phyloP scores from a whole-genome alignment of 30 jellyfish, hydroid and myxozoan species.

The Hydractinia echinata region DNA sequence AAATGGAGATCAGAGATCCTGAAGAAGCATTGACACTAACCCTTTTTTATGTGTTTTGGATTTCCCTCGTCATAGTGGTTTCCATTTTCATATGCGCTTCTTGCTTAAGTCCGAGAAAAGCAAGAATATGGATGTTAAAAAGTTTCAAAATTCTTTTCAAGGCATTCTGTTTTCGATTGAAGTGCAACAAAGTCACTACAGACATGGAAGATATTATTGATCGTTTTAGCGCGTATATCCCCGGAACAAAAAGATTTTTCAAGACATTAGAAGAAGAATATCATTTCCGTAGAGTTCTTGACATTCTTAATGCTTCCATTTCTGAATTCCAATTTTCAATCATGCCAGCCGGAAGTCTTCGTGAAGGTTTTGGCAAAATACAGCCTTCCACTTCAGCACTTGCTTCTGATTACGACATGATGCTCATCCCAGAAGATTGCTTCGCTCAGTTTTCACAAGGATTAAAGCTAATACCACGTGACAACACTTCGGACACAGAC shows the following conservation, averaged over 20 bases:
- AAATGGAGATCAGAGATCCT: neutral
- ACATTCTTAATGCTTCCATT: neutral
- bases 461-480: neutral
- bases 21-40: neutral
- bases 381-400: constrained; percentile 49
- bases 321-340: constrained; percentile 8
- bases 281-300: neutral
- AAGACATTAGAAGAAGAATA: neutral
- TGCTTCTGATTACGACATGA: constrained; percentile 46
- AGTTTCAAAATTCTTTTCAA: neutral
- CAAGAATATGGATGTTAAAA: neutral
- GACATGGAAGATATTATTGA: neutral
- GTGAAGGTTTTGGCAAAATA: constrained; percentile 49
- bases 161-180: neutral
- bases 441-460: neutral
- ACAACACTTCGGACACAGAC: neutral
- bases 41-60: neutral
- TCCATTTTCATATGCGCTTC: neutral
- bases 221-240: neutral
- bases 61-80: neutral
- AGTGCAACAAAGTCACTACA: neutral
- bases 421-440: constrained; percentile 41
- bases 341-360: constrained; percentile 47
- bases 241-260: neutral
- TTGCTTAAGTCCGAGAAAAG: neutral